These are phyloP conservation scores for Coregonus clupeaformis DNA, from an alignment of 2,113 vertebrate species.

Conservation along the genomic window DNA sequence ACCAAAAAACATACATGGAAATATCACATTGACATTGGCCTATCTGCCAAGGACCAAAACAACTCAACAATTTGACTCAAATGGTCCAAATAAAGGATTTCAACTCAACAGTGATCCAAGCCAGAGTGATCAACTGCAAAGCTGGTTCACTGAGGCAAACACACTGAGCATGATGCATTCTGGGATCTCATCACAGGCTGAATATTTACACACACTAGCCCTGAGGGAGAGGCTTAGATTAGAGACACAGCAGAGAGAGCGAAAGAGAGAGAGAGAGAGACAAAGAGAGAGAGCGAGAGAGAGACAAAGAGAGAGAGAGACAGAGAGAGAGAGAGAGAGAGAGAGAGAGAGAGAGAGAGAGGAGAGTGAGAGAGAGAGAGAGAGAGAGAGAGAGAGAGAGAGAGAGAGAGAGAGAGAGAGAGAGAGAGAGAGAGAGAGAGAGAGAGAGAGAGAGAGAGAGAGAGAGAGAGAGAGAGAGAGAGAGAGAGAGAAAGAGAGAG, in stretches of 20 bases:
- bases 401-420: not conserved
- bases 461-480: no score
- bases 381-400: not conserved
- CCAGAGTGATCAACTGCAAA: not conserved
- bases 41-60: no score
- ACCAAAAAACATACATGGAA: no score
- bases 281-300: not conserved
- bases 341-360: not conserved
- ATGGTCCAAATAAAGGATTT: not conserved
- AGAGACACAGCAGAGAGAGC: not conserved
- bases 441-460: no score
- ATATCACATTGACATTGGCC: no score
- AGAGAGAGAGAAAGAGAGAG: no score
- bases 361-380: no score
- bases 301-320: not conserved
- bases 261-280: not conserved
- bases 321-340: not conserved
- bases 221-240: conserved; percentile 53
- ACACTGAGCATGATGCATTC: conserved; percentile 23
- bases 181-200: conserved; percentile 28
- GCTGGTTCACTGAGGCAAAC: conserved; percentile 3
- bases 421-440: no score
- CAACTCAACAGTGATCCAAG: not conserved
- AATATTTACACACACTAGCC: conserved; percentile 57
- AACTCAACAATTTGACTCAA: not conserved